Conservation (phyloP, 2,888 invertebrate species). For the Tenthredo distinguenda region DNA sequence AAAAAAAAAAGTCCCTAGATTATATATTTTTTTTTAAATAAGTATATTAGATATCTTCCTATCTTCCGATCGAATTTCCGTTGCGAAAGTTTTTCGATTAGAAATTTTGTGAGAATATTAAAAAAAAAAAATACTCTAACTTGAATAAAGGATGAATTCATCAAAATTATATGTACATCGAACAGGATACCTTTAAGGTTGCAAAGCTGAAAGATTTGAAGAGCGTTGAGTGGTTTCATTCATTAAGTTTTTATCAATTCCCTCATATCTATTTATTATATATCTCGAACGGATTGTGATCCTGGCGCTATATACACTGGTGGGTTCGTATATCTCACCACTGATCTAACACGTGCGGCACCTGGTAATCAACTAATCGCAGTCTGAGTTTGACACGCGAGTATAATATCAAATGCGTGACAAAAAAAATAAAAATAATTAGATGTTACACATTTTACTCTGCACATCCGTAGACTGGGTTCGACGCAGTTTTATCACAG, state of each 20-base stretch:
- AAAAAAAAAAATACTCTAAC: neutral
- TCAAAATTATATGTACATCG: neutral
- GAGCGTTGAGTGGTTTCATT: neutral
- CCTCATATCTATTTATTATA: neutral
- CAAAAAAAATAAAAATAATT: neutral
- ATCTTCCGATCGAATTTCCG: neutral
- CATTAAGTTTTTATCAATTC: slow-evolving; percentile 16
- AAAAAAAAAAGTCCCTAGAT: neutral
- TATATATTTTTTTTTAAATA: neutral
- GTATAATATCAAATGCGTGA: neutral
- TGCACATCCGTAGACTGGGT: neutral
- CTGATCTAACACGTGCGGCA: slow-evolving; percentile 23
- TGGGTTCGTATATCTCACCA: slow-evolving; percentile 1
- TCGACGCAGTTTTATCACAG: neutral
- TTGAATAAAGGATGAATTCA: neutral
- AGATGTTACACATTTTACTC: neutral
- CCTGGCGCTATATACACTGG: neutral
- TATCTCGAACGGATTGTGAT: slow-evolving; percentile 1
- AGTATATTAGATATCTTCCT: neutral
- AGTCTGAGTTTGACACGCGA: neutral
- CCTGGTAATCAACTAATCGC: slow-evolving; percentile 11
- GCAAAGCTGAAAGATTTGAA: neutral
- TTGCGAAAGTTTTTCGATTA: neutral
- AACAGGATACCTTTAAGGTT: neutral
- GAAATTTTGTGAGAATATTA: neutral